phyloP scores from a whole-genome alignment of 2,888 invertebrate genomes.

The Lithophane semibrunnea region DNA sequence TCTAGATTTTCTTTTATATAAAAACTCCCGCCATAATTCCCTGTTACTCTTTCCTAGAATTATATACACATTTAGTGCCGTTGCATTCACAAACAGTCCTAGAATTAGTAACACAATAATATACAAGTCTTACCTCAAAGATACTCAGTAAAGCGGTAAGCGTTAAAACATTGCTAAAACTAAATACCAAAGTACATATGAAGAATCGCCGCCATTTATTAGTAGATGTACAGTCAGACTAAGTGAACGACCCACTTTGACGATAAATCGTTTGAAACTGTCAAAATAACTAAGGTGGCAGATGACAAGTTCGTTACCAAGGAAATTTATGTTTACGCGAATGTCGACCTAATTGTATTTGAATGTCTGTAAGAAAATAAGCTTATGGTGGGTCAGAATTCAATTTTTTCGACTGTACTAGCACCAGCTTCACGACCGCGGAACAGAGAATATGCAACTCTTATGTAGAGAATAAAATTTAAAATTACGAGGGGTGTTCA shows the following conservation, averaged over 20 bases:
- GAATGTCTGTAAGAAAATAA: no score
- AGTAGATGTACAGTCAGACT: no score
- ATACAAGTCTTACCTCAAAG: neutral
- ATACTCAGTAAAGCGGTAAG: slow-evolving; percentile 8
- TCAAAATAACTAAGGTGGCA: no score
- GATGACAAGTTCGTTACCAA: no score
- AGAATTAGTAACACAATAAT: neutral
- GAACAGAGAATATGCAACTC: slow-evolving; percentile 18
- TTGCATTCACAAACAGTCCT: slow-evolving; percentile 4
- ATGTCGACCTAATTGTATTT: no score
- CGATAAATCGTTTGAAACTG: no score
- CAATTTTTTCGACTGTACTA: no score
- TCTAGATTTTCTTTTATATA: neutral
- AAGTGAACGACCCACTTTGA: no score
- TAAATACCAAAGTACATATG: slow-evolving; percentile 12
- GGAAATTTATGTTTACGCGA: no score
- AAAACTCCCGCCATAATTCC: slow-evolving; percentile 9
- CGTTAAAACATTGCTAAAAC: slow-evolving; percentile 12
- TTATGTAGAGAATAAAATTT: slow-evolving; percentile 15
- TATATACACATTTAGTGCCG: slow-evolving; percentile 6
- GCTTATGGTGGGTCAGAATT: no score
- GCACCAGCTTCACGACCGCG: neutral
- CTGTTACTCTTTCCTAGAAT: slow-evolving; percentile 11
- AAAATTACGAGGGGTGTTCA: no score
- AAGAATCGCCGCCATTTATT: slow-evolving; percentile 13